Conservation (phyloP, 2,888 invertebrate genomes). For the Heterodera filipjevi region DNA sequence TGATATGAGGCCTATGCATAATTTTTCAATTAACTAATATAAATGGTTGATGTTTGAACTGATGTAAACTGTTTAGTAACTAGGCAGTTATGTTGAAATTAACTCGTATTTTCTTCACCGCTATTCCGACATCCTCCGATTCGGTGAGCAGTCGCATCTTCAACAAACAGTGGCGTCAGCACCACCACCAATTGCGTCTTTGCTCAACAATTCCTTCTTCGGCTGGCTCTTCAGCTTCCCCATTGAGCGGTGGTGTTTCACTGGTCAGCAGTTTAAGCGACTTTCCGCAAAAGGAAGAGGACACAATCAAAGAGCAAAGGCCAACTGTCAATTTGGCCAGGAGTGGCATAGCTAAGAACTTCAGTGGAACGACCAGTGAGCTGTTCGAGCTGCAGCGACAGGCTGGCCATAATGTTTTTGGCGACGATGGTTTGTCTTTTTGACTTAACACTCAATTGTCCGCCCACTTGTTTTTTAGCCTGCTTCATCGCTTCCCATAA, state of each 20-base stretch:
- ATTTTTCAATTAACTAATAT: no score
- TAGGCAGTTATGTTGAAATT: constrained; percentile 1
- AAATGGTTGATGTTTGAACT: no score
- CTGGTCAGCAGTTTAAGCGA: background rate
- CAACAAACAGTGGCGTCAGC: background rate
- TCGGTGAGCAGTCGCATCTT: background rate
- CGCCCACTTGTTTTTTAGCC: constrained; percentile 65
- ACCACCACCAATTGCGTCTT: background rate
- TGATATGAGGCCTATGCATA: no score
- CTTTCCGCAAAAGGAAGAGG: background rate
- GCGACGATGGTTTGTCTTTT: constrained; percentile 79
- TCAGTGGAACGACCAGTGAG: constrained; percentile 54
- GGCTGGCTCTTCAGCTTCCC: background rate
- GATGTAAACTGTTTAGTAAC: no score
- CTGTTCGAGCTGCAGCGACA: constrained; percentile 51
- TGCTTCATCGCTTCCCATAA: constrained; percentile 82
- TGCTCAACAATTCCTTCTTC: constrained; percentile 1
- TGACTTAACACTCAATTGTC: no score
- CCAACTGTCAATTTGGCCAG: constrained; percentile 54
- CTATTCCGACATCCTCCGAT: background rate
- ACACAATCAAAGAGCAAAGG: constrained; percentile 1
- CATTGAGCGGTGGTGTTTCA: background rate
- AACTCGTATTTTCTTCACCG: constrained; percentile 6
- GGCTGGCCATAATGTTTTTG: constrained; percentile 77
- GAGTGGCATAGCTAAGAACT: constrained; percentile 62